A percentile compares a stretch with the other conserved stretches of the same genome.
These are phyloP conservation scores for Stichopus horrens DNA, from an alignment of 53 echinoderm and acorn worm genomes.

Conservation along the genomic window DNA sequence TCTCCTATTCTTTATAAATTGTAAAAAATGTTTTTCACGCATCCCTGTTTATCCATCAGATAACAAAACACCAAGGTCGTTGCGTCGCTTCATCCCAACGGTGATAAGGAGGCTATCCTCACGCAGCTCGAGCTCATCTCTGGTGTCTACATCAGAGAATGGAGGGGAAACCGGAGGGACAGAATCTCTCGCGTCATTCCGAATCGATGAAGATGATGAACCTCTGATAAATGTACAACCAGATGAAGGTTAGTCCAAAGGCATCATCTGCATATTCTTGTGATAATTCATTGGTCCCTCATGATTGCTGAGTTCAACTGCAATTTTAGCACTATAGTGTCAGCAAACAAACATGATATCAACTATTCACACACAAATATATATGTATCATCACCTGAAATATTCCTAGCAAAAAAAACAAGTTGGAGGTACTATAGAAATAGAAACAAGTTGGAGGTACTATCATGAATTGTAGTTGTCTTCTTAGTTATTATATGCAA, in stretches of 20 bases:
- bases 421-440: too few relatives aligned
- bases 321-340: too few relatives aligned
- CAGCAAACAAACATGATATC: too few relatives aligned
- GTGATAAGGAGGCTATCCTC: not conserved
- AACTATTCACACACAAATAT: too few relatives aligned
- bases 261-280: not conserved
- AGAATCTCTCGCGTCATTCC: conserved; percentile 22
- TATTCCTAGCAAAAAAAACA: too few relatives aligned
- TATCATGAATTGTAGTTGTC: too few relatives aligned
- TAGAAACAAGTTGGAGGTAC: too few relatives aligned
- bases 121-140: not conserved
- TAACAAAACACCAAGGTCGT: not conserved
- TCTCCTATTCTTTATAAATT: not conserved
- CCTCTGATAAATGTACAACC: conserved; percentile 22
- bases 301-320: too few relatives aligned
- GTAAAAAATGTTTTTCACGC: not conserved
- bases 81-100: conserved; percentile 8
- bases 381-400: too few relatives aligned
- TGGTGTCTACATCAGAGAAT: conserved; percentile 1
- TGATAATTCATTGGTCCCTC: too few relatives aligned
- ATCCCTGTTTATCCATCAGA: not conserved
- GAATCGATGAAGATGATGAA: conserved; percentile 43
- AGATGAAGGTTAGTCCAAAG: conserved; percentile 18
- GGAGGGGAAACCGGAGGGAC: not conserved
- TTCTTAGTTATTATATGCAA: too few relatives aligned